Percentiles rank a stretch among this genome's conserved stretches.
Conservation (phyloP, 2,113 vertebrate genomes). For the Gobio gobio region DNA sequence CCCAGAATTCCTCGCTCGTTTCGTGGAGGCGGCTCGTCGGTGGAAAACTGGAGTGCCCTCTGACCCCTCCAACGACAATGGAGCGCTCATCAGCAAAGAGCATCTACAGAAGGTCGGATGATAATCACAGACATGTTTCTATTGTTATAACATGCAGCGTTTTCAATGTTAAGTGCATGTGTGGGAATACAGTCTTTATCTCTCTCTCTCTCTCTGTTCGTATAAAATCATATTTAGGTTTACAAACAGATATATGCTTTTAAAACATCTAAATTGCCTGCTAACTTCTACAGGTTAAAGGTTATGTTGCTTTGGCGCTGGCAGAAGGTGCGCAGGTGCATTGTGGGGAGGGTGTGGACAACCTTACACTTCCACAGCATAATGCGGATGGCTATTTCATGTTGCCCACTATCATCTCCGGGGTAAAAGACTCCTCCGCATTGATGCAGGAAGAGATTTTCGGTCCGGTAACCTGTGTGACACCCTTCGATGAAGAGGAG, state of each 20-base stretch:
- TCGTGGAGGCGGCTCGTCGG: conserved; percentile 85
- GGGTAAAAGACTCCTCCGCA: conserved; percentile 81
- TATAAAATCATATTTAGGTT: neutral
- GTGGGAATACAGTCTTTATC: neutral
- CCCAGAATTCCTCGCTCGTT: conserved; percentile 85
- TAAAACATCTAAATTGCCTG: conserved; percentile 9
- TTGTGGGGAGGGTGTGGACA: conserved; percentile 91
- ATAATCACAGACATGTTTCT: neutral
- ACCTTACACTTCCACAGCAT: conserved; percentile 74
- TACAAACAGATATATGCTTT: neutral
- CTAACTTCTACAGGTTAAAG: conserved; percentile 78
- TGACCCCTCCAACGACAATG: conserved; percentile 80
- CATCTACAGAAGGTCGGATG: conserved; percentile 90
- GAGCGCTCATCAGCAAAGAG: conserved; percentile 92
- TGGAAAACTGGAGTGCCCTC: conserved; percentile 89
- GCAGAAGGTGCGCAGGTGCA: conserved; percentile 86
- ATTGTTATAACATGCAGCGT: neutral
- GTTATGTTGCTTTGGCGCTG: conserved; percentile 83
- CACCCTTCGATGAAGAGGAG: conserved; percentile 88
- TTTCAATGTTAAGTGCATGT: neutral
- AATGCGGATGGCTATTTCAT: conserved; percentile 90
- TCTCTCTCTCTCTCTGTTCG: neutral
- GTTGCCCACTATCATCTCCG: conserved; percentile 87
- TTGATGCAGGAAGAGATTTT: conserved; percentile 99
- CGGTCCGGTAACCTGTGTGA: conserved; percentile 90